Base-by-base conservation (phyloP, 2,888 invertebrate species). In the Cantharis flavilabris region DNA sequence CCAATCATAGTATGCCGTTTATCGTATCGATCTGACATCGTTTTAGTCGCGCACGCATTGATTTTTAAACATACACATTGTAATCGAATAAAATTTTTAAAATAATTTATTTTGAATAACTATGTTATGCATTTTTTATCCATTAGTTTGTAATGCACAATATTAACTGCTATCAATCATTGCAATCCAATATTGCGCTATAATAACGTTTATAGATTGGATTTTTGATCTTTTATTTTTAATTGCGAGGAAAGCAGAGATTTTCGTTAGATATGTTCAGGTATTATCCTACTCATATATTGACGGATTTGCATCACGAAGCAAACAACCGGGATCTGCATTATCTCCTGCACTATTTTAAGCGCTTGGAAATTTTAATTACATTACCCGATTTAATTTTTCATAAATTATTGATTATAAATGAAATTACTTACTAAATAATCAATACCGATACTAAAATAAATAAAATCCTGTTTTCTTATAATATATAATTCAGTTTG, bases 1-100 rank as follows among this genome's bases (percentile, higher is more conserved):
- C 91, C 91, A 91, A 93, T 92, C 92, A 91, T 92, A 92, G 91
- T 91, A 91, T 92, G 92, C 91, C 93, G 91, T 93, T 92, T 93
- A 93, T 93, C 92, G 91, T 91, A 93, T 93, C 93, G 93, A 94
- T 92, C 90, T 89, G 87, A 86, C 88, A 86, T 86, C 85, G 86
- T 83, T 85, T 83, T 82, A 83, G 79, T 72, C 81, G 83, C 83
- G 83, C 83, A 83, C 80, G 79, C 76, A 83, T 84, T 83, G 84
- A 84, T 83, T 82, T 69, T 78, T 80, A 23, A 67, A 67, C 16
- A 67, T 67, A 67, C 26, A 49, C n/a, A 67, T 67, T 67, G 65
- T 26, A 67, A 67, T 69, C 69, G 20, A n/a, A 69, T 14, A 73
- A 73, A 69, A 69, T 23, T 30, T 69, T 16, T 14, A 69, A 69